Percentiles rank a stretch among this genome's conserved stretches.
Conservation (phyloP, 2,888 invertebrate species). For the Dryobotodes eremita region DNA sequence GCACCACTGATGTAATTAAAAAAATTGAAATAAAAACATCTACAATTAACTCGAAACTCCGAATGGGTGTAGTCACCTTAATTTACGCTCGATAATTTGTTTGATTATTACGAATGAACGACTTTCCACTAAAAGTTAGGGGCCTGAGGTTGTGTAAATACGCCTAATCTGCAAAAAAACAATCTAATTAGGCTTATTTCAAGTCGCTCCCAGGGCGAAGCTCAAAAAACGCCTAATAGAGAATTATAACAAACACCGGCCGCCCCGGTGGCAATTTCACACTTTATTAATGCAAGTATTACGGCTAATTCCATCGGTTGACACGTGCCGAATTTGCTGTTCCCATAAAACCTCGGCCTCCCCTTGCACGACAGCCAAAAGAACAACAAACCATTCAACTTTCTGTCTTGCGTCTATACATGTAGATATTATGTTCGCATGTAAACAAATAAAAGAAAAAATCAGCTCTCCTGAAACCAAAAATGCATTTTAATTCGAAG, state of each 20-base stretch:
- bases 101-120: slow-evolving; percentile 50
- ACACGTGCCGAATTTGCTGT: slow-evolving; percentile 90
- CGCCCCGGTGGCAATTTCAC: slow-evolving; percentile 90
- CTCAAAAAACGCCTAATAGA: slow-evolving; percentile 84
- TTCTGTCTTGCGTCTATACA: slow-evolving; percentile 70
- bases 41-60: slow-evolving; percentile 60
- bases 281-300: slow-evolving; percentile 91
- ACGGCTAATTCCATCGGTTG: slow-evolving; percentile 88
- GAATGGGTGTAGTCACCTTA: slow-evolving; percentile 64
- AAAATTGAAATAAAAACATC: slow-evolving; percentile 65
- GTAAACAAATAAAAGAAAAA: slow-evolving; percentile 52
- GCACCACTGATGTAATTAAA: slow-evolving; percentile 78
- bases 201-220: slow-evolving; percentile 66
- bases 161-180: slow-evolving; percentile 72
- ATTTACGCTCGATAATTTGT: slow-evolving; percentile 55
- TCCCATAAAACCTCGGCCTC: slow-evolving; percentile 86
- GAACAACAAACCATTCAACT: slow-evolving; percentile 74
- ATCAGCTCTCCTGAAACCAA: slow-evolving; percentile 64
- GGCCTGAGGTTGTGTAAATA: slow-evolving; percentile 38
- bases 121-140: slow-evolving; percentile 29
- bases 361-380: slow-evolving; percentile 69
- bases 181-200: slow-evolving; percentile 74
- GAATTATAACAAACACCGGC: slow-evolving; percentile 88
- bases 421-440: slow-evolving; percentile 68
- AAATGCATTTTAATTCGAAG: slow-evolving; percentile 73